Evolutionary conservation across 2,797 vertebrate genomes (phyloP), one percentile per base, ranked within the genome.

Genomic region (Vireo griseus): DNA sequence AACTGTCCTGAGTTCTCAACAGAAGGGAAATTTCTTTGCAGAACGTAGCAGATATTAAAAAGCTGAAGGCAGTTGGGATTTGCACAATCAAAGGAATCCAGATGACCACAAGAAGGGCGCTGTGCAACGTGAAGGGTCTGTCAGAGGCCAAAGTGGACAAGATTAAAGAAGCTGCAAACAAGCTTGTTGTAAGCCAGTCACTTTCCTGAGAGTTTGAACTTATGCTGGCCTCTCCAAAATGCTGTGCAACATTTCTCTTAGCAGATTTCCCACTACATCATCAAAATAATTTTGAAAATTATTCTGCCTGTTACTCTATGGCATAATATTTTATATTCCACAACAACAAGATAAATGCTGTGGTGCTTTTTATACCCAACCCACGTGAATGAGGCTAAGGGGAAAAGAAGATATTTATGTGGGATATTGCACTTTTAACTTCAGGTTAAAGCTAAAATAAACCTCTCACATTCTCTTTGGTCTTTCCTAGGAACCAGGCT

Each of bases 91-190:
- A 99, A 97, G 99, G 99, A 61, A 99, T 99, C 97, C 99, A 99
- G 96, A 99, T 99, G 99, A 99, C 99, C 12, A 99, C 99, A 15
- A 98, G 98, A 75, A 98, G 98, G 72, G 98, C 99, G 15, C 97
- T 99, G 54, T 99, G 98, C 97, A 99, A 99, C 84, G 98, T 99
- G 86, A 99, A 99, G 96, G 99, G 99, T 28, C 98, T 99, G 88
- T 99, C 99, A 8, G 99, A 99, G 96, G 99, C 99, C 59, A 99
- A 99, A 97, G 99, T 99, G 96, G 99, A 99, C 90, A 99, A 99
- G 97, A 99, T 99, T 94, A 99, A 99, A 97, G 99, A 99, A 89
- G 99, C 99, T 31, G 99, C 99, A 95, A 99, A 99, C 96, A 99
- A 99, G 94, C 98, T 99, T 88, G 97, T 99, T 97, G 99, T 99